Base-by-base conservation (phyloP, 2,113 vertebrate species). In the Pomatostomus ruficeps region DNA sequence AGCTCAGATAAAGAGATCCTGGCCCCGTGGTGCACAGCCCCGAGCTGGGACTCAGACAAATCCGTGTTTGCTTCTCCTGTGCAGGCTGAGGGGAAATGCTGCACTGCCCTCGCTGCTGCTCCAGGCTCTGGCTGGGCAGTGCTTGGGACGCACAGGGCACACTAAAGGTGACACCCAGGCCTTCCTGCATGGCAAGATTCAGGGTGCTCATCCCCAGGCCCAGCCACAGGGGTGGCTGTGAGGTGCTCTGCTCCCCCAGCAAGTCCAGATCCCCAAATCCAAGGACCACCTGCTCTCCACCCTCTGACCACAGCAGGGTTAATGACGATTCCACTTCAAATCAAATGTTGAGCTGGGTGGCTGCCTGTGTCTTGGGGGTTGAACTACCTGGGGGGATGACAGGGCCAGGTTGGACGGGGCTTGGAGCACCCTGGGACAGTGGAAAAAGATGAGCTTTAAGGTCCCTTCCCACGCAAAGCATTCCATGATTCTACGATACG, bases 281-380 rank as follows among this genome's bases (percentile, higher is more conserved):
- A 93, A 31, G 45, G 51, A 45, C 40, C 43, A 80, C 67, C 76
- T 95, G 84, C 43, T 91, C 48, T 71, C 36, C 24, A 28, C n/a
- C 9, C 61, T 85, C 93, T 42, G 43, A 71, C 35, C 63, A 46
- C 51, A 62, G 25, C 66, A 59, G 49, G 22, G 57, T 14, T 59
- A 83, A 72, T 40, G 49, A 83, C 2, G 5, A 76, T 22, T 61
- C 0, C 2, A 59, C 40, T 88, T 74, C 51, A 82, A 65, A 71
- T 35, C 35, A 49, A 38, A 82, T 35, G 67, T 5, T 12, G 48
- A 79, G 82, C 24, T 2, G 19, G 45, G 9, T 42, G 78, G 35
- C 28, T 58, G 63, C 58, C 29, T 43, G 0, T 23, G 35, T 58
- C n/a, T 54, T 46, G 42, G n/a, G 11, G 59, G 26, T 15, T 38